Evolutionary conservation across 2,113 vertebrate species (phyloP).

Genomic region (Nanorana parkeri): DNA sequence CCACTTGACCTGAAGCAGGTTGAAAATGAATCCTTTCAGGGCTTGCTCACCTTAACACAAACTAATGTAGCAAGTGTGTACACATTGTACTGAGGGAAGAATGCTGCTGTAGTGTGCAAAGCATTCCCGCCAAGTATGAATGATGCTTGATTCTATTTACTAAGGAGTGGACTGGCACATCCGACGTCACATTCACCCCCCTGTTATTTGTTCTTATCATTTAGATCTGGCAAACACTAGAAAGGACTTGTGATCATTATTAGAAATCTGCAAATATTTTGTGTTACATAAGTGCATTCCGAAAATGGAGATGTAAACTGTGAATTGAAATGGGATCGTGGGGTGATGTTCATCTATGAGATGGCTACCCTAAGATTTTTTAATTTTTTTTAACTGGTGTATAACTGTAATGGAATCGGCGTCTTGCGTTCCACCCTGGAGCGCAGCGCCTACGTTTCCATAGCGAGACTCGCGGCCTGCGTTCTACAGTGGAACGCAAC

Average conservation of each 20-base stretch:
- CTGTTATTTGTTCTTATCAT: neutral
- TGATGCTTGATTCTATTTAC: neutral
- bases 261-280: no score
- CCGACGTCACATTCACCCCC: neutral
- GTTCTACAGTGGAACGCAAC: no score
- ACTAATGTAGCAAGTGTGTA: neutral
- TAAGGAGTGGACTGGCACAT: neutral
- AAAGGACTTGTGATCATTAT: neutral
- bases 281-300: no score
- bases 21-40: neutral
- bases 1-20: neutral
- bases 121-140: conserved; percentile 1
- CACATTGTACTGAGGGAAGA: neutral
- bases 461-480: no score
- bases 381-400: no score
- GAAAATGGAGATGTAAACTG: no score
- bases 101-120: neutral
- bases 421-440: no score
- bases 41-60: neutral
- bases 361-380: no score
- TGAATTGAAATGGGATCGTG: no score
- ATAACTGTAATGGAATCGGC: no score
- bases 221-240: neutral
- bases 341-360: no score
- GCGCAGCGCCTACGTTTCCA: no score